Conservation (phyloP, 2,797 vertebrate genomes). For the Lycodopsis pacificus region DNA sequence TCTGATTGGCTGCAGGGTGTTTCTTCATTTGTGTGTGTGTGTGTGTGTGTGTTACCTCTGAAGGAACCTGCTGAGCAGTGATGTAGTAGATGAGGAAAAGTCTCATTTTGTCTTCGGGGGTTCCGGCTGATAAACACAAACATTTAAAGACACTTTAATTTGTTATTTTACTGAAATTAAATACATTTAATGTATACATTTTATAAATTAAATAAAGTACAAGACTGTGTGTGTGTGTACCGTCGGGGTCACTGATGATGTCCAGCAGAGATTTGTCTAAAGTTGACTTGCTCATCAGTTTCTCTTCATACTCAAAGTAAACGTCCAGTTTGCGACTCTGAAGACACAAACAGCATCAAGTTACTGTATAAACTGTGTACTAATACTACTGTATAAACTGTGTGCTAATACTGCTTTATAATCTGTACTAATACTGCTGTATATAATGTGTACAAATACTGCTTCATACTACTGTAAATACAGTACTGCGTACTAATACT, state of each 20-base stretch:
- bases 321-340: slow-evolving; percentile 96
- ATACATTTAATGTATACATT: too few relatives aligned
- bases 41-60: slow-evolving; percentile 86
- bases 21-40: too few relatives aligned
- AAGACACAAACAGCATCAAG: slow-evolving; percentile 24
- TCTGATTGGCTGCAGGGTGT: neutral
- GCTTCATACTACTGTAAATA: too few relatives aligned
- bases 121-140: slow-evolving; percentile 87
- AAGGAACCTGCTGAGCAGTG: slow-evolving; percentile 90
- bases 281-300: slow-evolving; percentile 97
- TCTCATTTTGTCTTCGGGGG: slow-evolving; percentile 97
- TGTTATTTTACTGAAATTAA: neutral
- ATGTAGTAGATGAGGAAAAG: slow-evolving; percentile 98
- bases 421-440: too few relatives aligned
- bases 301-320: slow-evolving; percentile 99
- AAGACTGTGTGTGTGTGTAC: slow-evolving; percentile 70
- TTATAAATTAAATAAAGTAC: neutral
- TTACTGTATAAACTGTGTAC: neutral
- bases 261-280: slow-evolving; percentile 97
- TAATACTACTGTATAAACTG: neutral
- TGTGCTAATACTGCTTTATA: too few relatives aligned
- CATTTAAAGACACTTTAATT: slow-evolving; percentile 8
- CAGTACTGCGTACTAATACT: too few relatives aligned
- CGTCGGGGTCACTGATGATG: slow-evolving; percentile 97
- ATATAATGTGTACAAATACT: neutral